phyloP scores from a whole-genome alignment of 2,113 vertebrate genomes.

The Etia nguti region DNA sequence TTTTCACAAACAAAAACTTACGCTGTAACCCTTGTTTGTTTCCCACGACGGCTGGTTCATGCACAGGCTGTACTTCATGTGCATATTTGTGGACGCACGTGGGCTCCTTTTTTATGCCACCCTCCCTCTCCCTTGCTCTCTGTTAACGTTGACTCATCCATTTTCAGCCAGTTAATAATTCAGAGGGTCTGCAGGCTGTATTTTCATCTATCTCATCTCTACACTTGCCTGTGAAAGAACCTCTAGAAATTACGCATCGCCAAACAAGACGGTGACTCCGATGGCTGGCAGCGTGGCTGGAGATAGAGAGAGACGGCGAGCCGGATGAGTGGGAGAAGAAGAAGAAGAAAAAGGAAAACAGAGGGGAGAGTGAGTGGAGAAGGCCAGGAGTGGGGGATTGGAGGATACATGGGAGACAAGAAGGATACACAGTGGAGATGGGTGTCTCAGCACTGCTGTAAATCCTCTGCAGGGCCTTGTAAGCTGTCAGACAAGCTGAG shows the following conservation, averaged over 20 bases:
- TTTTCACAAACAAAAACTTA: neutral
- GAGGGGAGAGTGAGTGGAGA: neutral
- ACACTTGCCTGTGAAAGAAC: neutral
- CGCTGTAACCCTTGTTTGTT: neutral
- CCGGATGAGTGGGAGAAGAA: neutral
- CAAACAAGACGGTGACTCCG: constrained; percentile 30
- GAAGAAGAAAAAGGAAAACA: neutral
- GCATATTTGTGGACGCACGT: constrained; percentile 41
- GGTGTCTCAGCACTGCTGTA: constrained; percentile 51
- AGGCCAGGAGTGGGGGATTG: neutral
- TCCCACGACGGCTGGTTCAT: neutral
- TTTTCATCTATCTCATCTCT: constrained; percentile 51
- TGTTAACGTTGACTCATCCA: constrained; percentile 56
- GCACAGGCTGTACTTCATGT: neutral
- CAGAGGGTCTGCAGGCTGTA: constrained; percentile 52
- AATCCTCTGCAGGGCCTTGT: constrained; percentile 54
- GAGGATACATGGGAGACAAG: constrained; percentile 19
- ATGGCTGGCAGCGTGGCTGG: neutral
- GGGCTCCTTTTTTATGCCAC: neutral
- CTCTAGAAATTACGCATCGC: constrained; percentile 28
- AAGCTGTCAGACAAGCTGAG: constrained; percentile 60
- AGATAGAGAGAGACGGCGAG: neutral
- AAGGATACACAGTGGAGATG: constrained; percentile 25
- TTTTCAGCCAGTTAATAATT: constrained; percentile 64
- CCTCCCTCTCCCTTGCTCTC: constrained; percentile 11